Percentiles rank a stretch among this genome's conserved stretches.
These are phyloP conservation scores for Drosophila ananassae DNA, from an alignment of 1,140 invertebrate genomes.

Conservation along the genomic window DNA sequence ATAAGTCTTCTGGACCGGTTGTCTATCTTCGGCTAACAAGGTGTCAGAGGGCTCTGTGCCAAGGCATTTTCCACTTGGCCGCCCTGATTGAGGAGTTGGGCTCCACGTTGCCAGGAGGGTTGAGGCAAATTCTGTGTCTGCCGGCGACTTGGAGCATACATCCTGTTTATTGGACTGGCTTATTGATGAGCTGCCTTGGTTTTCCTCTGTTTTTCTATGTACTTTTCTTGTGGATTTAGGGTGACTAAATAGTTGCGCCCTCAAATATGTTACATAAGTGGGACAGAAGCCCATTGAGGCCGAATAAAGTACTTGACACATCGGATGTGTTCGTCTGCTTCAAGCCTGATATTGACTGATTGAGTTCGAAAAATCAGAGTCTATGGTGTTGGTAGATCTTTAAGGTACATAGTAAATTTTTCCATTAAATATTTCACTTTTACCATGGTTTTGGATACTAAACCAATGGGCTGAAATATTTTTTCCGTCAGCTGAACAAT, in stretches of 20 bases:
- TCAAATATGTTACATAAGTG: constrained; percentile 43
- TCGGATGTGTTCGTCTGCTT: constrained; percentile 33
- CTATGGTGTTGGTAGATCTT: not conserved
- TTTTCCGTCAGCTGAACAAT: not conserved
- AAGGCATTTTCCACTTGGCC: constrained; percentile 78
- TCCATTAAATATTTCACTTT: constrained; percentile 5
- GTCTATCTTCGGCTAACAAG: constrained; percentile 58
- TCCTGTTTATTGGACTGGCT: constrained; percentile 78
- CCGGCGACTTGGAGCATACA: constrained; percentile 62
- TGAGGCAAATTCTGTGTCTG: constrained; percentile 49
- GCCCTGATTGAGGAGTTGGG: constrained; percentile 66
- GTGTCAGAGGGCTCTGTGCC: constrained; percentile 66
- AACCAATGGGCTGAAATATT: constrained; percentile 5
- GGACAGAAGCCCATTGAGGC: constrained; percentile 36
- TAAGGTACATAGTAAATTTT: not conserved
- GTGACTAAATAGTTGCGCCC: constrained; percentile 65
- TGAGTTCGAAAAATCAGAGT: constrained; percentile 27
- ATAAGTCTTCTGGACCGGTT: constrained; percentile 60
- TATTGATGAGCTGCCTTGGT: constrained; percentile 65
- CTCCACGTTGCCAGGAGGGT: constrained; percentile 12
- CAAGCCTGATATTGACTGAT: constrained; percentile 63
- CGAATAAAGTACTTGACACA: constrained; percentile 56
- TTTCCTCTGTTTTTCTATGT: constrained; percentile 31
- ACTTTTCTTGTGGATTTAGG: constrained; percentile 64
- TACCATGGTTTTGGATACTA: constrained; percentile 12